Conservation (phyloP, 2,888 invertebrate genomes). For the Agriotes lineatus region DNA sequence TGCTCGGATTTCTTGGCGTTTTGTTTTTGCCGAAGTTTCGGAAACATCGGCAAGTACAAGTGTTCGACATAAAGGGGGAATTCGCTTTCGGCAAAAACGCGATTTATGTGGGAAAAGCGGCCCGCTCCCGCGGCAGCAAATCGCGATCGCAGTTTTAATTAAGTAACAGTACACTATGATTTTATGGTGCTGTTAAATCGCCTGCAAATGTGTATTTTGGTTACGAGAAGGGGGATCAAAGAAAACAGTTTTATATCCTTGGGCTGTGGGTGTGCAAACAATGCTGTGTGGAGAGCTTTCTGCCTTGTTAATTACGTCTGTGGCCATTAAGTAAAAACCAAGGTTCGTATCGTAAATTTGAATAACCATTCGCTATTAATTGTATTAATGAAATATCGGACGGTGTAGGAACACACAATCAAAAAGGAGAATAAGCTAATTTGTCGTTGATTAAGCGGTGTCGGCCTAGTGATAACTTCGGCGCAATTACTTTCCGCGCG, state of each 20-base stretch:
- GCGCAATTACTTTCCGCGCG: neutral
- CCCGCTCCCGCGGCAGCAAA: neutral
- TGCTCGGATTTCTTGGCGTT: constrained; percentile 34
- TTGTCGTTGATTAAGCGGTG: constrained; percentile 20
- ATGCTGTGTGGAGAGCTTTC: constrained; percentile 17
- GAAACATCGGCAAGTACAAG: constrained; percentile 46
- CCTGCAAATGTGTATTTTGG: constrained; percentile 17
- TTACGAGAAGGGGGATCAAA: constrained; percentile 11
- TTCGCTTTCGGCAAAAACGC: constrained; percentile 15
- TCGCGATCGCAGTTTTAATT: constrained; percentile 18
- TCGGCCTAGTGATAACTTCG: neutral
- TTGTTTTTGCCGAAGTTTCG: constrained; percentile 43
- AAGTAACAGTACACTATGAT: constrained; percentile 21
- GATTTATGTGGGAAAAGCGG: constrained; percentile 34
- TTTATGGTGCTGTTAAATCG: constrained; percentile 18
- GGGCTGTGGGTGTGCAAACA: constrained; percentile 7
- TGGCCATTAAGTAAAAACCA: constrained; percentile 15
- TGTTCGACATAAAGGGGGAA: constrained; percentile 40
- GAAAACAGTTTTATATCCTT: constrained; percentile 19
- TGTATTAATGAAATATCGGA: constrained; percentile 21
- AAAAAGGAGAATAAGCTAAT: constrained; percentile 21
- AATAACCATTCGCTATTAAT: constrained; percentile 23
- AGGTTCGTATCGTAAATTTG: constrained; percentile 19
- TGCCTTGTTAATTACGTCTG: constrained; percentile 17
- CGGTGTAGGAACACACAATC: constrained; percentile 19